These are phyloP conservation scores for Dromius quadrimaculatus DNA, from an alignment of 2,888 invertebrate genomes.

Conservation along the genomic window DNA sequence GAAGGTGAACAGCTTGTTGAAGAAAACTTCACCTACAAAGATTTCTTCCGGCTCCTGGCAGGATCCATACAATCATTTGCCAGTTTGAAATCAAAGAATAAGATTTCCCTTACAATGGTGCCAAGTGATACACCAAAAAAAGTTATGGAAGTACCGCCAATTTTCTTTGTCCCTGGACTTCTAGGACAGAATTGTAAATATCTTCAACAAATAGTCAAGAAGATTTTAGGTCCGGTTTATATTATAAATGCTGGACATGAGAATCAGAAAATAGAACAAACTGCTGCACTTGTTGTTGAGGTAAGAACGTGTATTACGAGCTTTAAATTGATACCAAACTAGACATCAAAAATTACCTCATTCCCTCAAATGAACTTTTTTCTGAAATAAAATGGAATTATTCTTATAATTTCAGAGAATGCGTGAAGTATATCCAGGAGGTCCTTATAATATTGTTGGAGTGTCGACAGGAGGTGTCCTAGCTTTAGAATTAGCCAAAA, in stretches of 20 bases:
- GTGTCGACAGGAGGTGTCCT: constrained; percentile 91
- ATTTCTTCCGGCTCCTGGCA: constrained; percentile 13
- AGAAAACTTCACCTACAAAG: constrained; percentile 10
- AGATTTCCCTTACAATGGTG: not conserved
- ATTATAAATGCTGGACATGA: not conserved
- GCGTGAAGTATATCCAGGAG: constrained; percentile 70
- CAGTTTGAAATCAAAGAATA: not conserved
- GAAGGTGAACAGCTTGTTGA: not conserved
- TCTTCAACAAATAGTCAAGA: not conserved
- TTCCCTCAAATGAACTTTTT: not conserved
- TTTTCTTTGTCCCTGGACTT: constrained; percentile 65
- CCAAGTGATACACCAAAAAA: constrained; percentile 59
- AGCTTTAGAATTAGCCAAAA: constrained; percentile 82
- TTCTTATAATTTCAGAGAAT: constrained; percentile 69
- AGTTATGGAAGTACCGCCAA: constrained; percentile 63
- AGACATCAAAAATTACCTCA: not conserved
- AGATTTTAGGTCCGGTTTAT: constrained; percentile 9
- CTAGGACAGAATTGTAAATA: constrained; percentile 56
- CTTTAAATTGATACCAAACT: not conserved
- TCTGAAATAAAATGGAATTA: not conserved
- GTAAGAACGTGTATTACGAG: not conserved
- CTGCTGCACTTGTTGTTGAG: not conserved
- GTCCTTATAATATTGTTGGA: constrained; percentile 82
- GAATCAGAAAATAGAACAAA: constrained; percentile 1
- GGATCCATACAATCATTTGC: not conserved